Percentiles rank a stretch among this genome's conserved stretches.
These are phyloP conservation scores for Synergus laeviventris DNA, from an alignment of 2,888 invertebrate species.

Conservation along the genomic window DNA sequence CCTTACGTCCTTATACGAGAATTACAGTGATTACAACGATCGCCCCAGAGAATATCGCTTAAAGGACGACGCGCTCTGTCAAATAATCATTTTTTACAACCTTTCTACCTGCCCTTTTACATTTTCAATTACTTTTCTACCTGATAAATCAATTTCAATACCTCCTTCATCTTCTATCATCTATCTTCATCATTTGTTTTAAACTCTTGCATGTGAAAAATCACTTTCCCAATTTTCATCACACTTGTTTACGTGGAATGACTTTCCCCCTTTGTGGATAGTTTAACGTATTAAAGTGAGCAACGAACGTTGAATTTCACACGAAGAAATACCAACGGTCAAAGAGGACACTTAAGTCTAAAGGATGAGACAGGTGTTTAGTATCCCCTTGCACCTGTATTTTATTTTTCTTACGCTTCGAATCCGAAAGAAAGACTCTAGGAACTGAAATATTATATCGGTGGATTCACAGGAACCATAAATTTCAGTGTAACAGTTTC, in stretches of 20 bases:
- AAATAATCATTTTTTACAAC: slow-evolving; percentile 13
- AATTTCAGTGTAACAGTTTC: not conserved
- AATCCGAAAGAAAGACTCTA: not conserved
- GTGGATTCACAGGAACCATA: not conserved
- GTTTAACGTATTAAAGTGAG: slow-evolving; percentile 15
- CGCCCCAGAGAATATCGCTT: slow-evolving; percentile 21
- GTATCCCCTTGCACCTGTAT: slow-evolving; percentile 51
- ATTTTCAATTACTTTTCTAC: slow-evolving; percentile 11
- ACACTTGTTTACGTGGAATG: not conserved
- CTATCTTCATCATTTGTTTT: not conserved
- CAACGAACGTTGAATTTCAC: slow-evolving; percentile 52
- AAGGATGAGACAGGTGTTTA: slow-evolving; percentile 53
- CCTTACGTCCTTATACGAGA: slow-evolving; percentile 17
- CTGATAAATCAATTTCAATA: slow-evolving; percentile 17
- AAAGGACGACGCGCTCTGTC: slow-evolving; percentile 10
- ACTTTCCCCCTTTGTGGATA: not conserved
- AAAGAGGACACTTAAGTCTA: slow-evolving; percentile 40
- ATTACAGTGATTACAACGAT: slow-evolving; percentile 18
- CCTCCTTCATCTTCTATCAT: not conserved
- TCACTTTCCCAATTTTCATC: too few species aligned
- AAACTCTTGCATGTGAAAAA: too few species aligned
- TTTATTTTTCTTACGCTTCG: not conserved
- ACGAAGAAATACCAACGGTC: slow-evolving; percentile 46
- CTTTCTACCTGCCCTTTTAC: not conserved
- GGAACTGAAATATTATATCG: not conserved